Evolutionary conservation across 2,888 invertebrate species (phyloP).

Genomic region (Tetragnatha montana): DNA sequence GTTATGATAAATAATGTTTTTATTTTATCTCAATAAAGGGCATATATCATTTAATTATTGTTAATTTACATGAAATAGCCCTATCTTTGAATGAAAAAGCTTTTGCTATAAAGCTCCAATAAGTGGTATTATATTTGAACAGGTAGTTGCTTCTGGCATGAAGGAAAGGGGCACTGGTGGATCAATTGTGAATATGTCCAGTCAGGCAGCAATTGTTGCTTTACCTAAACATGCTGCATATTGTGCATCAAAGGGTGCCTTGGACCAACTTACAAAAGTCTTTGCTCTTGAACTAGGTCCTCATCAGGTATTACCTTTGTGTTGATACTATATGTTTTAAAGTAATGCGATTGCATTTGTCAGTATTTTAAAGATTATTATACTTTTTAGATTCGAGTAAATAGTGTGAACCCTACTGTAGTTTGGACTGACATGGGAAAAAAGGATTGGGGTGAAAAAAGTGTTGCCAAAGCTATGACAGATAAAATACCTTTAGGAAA

Average conservation of each 20-base stretch:
- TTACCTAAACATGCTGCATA: conserved; percentile 87
- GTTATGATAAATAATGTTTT: too few species aligned
- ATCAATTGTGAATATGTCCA: conserved; percentile 92
- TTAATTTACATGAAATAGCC: neutral
- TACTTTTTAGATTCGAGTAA: conserved; percentile 83
- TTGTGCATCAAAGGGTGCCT: conserved; percentile 90
- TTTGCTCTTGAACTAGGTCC: conserved; percentile 92
- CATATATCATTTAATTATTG: conserved; percentile 1
- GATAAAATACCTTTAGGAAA: conserved; percentile 87
- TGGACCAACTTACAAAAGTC: conserved; percentile 88
- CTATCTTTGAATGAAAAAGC: too few species aligned
- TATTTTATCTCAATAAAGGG: too few species aligned
- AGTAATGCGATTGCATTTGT: too few species aligned
- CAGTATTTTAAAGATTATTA: neutral
- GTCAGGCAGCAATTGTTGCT: conserved; percentile 83
- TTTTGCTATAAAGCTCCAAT: neutral
- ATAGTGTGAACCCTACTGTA: conserved; percentile 94
- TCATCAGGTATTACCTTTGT: conserved; percentile 76
- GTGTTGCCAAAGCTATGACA: conserved; percentile 83
- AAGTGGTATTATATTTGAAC: neutral
- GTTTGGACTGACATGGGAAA: conserved; percentile 88
- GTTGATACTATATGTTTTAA: too few species aligned
- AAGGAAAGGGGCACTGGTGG: conserved; percentile 83
- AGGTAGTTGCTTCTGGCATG: conserved; percentile 86
- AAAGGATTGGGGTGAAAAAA: conserved; percentile 85